Conservation (phyloP, 2,113 vertebrate species). For the Saimiri boliviensis region DNA sequence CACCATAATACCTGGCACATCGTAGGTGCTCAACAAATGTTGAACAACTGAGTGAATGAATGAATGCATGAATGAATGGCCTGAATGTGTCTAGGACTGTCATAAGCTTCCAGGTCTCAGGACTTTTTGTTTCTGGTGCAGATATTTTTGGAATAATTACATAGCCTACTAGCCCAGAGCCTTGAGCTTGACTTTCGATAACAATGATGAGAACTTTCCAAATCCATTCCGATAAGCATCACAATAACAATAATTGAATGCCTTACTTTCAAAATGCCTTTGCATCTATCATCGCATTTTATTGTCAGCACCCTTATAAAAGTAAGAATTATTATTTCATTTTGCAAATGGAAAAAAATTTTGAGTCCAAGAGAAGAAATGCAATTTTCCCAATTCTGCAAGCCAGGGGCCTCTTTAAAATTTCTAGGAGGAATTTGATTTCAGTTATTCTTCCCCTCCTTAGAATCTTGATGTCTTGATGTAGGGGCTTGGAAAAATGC, state of each 20-base stretch:
- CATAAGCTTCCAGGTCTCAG: neutral
- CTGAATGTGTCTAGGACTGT: neutral
- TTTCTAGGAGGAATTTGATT: constrained; percentile 34
- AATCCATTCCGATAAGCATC: constrained; percentile 9
- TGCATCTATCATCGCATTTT: constrained; percentile 27
- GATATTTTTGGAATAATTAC: constrained; percentile 45
- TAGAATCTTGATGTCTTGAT: neutral
- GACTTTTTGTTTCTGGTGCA: constrained; percentile 10
- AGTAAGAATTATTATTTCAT: constrained; percentile 61
- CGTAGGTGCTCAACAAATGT: neutral
- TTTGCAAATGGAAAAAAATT: constrained; percentile 54
- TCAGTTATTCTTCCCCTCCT: neutral
- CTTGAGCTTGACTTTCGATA: neutral
- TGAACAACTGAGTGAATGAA: neutral
- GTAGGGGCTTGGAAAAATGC: neutral
- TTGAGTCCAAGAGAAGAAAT: neutral
- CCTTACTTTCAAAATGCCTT: constrained; percentile 53
- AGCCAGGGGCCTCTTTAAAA: neutral
- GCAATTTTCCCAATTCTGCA: neutral
- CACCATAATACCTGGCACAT: neutral
- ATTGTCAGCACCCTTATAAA: constrained; percentile 53
- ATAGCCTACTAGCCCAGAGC: neutral
- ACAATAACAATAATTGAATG: constrained; percentile 49
- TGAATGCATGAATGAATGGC: neutral
- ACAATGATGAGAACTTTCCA: neutral